These are phyloP conservation scores for Leptothorax acervorum DNA, from an alignment of 2,888 invertebrate species.

Conservation along the genomic window DNA sequence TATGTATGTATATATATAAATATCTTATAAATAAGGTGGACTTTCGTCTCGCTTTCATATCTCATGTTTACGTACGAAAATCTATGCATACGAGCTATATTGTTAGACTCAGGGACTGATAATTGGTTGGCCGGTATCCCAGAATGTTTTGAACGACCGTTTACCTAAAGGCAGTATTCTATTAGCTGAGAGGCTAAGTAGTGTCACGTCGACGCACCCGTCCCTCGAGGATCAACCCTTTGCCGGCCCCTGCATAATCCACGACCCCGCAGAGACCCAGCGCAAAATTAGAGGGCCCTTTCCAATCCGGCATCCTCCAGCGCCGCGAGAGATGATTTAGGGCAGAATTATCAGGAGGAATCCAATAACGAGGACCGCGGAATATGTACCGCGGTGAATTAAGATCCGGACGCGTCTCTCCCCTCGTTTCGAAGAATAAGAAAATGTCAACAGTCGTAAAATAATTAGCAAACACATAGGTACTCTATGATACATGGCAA, in stretches of 20 bases:
- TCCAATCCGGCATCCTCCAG: conserved; percentile 35
- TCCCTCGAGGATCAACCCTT: conserved; percentile 85
- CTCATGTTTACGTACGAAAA: background rate
- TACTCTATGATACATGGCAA: background rate
- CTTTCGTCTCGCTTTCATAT: background rate
- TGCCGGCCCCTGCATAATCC: conserved; percentile 81
- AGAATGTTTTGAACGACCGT: conserved; percentile 55
- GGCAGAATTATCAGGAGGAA: conserved; percentile 83
- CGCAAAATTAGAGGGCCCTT: conserved; percentile 82
- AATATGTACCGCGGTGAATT: conserved; percentile 81
- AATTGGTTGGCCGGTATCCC: conserved; percentile 28
- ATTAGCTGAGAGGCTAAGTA: conserved; percentile 78
- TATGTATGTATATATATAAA: background rate
- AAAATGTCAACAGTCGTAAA: conserved; percentile 6
- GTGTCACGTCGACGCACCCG: conserved; percentile 82
- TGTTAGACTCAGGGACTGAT: background rate
- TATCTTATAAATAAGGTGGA: background rate
- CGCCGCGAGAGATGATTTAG: conserved; percentile 80
- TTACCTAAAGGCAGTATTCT: conserved; percentile 76
- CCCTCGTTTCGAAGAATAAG: conserved; percentile 36
- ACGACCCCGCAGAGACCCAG: conserved; percentile 81
- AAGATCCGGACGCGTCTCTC: conserved; percentile 71
- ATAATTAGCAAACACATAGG: background rate
- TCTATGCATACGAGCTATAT: background rate
- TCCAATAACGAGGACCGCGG: conserved; percentile 82